These are phyloP conservation scores for Patella depressa DNA, from an alignment of 2,888 invertebrate species.

Conservation along the genomic window DNA sequence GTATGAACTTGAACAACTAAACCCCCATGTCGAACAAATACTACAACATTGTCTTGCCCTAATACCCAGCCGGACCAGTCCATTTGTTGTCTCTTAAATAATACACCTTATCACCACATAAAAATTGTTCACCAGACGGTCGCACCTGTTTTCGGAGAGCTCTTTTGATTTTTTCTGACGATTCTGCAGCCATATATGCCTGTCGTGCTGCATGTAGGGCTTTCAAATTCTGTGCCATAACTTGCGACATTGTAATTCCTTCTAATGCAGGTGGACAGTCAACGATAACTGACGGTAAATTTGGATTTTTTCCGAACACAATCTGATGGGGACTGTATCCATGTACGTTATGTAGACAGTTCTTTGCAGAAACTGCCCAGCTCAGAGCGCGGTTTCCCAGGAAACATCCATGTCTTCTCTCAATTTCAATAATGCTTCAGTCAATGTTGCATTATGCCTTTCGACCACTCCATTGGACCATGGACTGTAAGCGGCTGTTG, in stretches of 20 bases:
- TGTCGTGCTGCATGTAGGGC: conserved; percentile 20
- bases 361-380: conserved; percentile 26
- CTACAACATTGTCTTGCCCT: conserved; percentile 38
- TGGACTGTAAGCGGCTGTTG: conserved; percentile 29
- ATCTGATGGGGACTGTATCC: conserved; percentile 36
- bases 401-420: conserved; percentile 14
- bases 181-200: conserved; percentile 32
- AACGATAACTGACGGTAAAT: conserved; percentile 25
- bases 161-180: conserved; percentile 33
- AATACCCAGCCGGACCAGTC: conserved; percentile 39
- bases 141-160: conserved; percentile 30
- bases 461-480: conserved; percentile 27
- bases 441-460: conserved; percentile 23
- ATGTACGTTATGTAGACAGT: conserved; percentile 30
- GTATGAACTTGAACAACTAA: conserved; percentile 33
- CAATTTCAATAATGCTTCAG: conserved; percentile 23
- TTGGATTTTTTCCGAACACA: conserved; percentile 34
- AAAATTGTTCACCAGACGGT: conserved; percentile 9
- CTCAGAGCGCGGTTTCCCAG: conserved; percentile 25
- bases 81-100: conserved; percentile 37
- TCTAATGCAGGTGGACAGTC: conserved; percentile 29
- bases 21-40: conserved; percentile 43
- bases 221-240: background rate
- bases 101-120: conserved; percentile 34
- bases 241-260: conserved; percentile 18